phyloP scores from a whole-genome alignment of 2,888 invertebrate species.

The Papilio gigon region DNA sequence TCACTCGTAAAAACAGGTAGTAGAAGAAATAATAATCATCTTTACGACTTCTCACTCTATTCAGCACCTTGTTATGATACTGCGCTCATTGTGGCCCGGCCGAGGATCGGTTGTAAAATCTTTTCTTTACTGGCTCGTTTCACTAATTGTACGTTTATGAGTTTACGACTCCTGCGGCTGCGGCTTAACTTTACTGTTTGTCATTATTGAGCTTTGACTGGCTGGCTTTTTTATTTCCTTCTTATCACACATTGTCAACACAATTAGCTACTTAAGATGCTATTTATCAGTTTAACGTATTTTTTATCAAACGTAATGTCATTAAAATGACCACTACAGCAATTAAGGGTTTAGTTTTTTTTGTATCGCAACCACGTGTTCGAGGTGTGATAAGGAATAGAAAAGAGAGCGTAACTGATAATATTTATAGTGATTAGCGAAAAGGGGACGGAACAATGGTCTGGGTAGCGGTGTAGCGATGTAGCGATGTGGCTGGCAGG shows the following conservation, averaged over 20 bases:
- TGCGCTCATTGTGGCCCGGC: slow-evolving; percentile 81
- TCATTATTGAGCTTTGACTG: slow-evolving; percentile 71
- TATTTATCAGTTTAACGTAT: slow-evolving; percentile 6
- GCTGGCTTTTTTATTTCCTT: slow-evolving; percentile 53
- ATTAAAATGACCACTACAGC: not conserved
- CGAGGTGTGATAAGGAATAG: slow-evolving; percentile 75
- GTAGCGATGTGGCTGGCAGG: slow-evolving; percentile 64
- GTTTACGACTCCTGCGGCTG: slow-evolving; percentile 80
- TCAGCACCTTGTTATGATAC: slow-evolving; percentile 83
- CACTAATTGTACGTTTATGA: slow-evolving; percentile 83
- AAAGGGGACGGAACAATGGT: slow-evolving; percentile 82
- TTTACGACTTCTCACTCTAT: slow-evolving; percentile 84
- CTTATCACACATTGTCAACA: slow-evolving; percentile 10
- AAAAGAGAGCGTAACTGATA: slow-evolving; percentile 80
- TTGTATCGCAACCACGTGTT: slow-evolving; percentile 63
- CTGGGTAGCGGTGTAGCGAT: slow-evolving; percentile 66
- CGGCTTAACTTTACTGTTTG: slow-evolving; percentile 77
- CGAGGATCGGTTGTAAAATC: slow-evolving; percentile 82
- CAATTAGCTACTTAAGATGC: slow-evolving; percentile 29
- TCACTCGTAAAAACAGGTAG: slow-evolving; percentile 82
- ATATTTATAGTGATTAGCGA: slow-evolving; percentile 82
- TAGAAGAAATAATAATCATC: slow-evolving; percentile 84
- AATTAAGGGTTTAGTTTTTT: slow-evolving; percentile 7
- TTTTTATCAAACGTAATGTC: not conserved
- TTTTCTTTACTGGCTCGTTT: slow-evolving; percentile 82